Evolutionary conservation across 2,888 invertebrate species (phyloP), one percentile per base, ranked within the genome.

Genomic region (Eupithecia tripunctaria): DNA sequence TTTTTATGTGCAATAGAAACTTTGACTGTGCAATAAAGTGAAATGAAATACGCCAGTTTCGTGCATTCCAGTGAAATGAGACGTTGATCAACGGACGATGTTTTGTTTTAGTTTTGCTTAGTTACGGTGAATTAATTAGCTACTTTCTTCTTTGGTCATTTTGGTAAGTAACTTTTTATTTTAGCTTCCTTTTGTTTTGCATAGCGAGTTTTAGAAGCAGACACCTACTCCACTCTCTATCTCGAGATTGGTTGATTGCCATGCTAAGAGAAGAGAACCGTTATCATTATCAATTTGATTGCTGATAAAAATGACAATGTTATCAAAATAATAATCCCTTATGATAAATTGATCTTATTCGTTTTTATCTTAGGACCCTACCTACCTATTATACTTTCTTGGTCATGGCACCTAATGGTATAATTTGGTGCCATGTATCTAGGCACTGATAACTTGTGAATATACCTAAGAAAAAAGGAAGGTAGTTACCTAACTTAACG

Each of bases 1-100:
- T 83, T 82, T 79, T 82, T 76, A 80, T 82, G 83, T 79, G 81
- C 81, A 80, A 84, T 82, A 82, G 80, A 82, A 82, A 77, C 76
- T 80, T 74, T 67, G 67, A 71, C 72, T 76, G 76, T 75, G 73
- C 60, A 71, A 67, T 71, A 73, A 75, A 80, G 84, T 84, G 83
- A 81, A 82, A 82, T 80, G 80, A 73, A 77, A 79, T 76, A 68
- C 73, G 74, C 71, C 73, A 76, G 78, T 77, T 83, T 80, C 80
- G 79, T 82, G 85, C 84, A 86, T 81, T 82, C 81, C 81, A 86
- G 89, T 90, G 90, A 87, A 88, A 88, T 74, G 75, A 88, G 86
- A 85, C 83, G 88, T 85, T 88, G 84, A 88, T 84, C 84, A 75
- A 85, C 85, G 81, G 82, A 86, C 86, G 85, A 91, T 91, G 90